Evolutionary conservation across 2,113 vertebrate genomes (phyloP), one percentile per base, ranked within the genome.

Genomic region (Cranoglanis bouderius): DNA sequence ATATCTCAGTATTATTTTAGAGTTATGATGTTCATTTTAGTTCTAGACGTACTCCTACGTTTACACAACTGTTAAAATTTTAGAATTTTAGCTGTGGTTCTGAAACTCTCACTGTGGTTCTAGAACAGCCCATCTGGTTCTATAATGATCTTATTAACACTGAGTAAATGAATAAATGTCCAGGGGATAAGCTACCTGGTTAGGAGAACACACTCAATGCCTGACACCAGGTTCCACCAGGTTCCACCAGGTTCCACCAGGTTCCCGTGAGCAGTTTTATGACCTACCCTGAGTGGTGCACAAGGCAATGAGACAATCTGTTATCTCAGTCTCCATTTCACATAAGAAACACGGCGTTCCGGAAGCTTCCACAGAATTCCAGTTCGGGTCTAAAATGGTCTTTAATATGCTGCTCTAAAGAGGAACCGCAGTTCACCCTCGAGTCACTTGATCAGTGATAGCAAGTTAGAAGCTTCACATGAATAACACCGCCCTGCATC

Each of bases 131-230:
- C 43, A 43, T 5, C 43, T 43, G 43, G 51, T 53, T 53, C 51
- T 53, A 14, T 10, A 53, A 53, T 16, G 51, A 53, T 12, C 51
- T 14, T 53, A 53, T 53, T 53, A 53, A 53, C 6, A 1, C 2
- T 67, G 67, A 72, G 35, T 43, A 40, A 74, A 74, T 74, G 38
- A 74, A 40, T 70, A 70, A 70, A 70, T 70, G 32, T 70, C 70
- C 19, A 9, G 35, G 19, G 70, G 14, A 43, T 43, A 43, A 43
- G 38, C 8, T 7, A 35, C 14, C 4, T 70, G 32, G 21, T 43
- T 43, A 43, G 38, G 9, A 75, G 72, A 43, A 75, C 38, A 26
- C 38, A 24, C 18, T 74, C 7, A 74, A 1, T 24, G 38, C 3
- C 38, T 43, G 38, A 75, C 38, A 24, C 72, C 9, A 43, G 70